Conservation (phyloP, 2,797 vertebrate species). For the Petrocephalus schoutedeni region DNA sequence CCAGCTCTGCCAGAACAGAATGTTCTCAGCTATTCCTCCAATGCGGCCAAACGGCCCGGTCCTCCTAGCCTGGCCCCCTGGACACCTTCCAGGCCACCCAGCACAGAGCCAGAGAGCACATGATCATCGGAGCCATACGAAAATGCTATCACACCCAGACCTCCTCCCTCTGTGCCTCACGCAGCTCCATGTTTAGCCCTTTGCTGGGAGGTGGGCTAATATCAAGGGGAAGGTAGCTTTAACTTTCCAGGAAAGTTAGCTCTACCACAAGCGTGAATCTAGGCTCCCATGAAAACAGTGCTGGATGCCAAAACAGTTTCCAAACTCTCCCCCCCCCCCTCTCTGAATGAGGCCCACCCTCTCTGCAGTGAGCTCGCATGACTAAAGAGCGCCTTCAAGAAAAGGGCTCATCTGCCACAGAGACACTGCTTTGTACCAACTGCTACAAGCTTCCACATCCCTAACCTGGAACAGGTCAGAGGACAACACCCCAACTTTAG, state of each 20-base stretch:
- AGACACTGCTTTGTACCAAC: neutral
- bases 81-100: neutral
- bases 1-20: slow-evolving; percentile 47
- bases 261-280: neutral
- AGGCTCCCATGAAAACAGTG: neutral
- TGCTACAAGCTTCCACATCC: neutral
- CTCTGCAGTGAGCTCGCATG: neutral
- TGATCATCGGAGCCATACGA: neutral
- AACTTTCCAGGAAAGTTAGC: neutral
- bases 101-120: neutral
- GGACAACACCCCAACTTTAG: neutral
- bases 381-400: neutral
- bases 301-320: neutral
- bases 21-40: slow-evolving; percentile 55
- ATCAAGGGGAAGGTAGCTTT: neutral
- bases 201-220: neutral
- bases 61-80: slow-evolving; percentile 4
- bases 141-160: neutral
- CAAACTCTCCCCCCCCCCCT: neutral
- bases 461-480: neutral
- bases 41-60: slow-evolving; percentile 15
- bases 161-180: neutral
- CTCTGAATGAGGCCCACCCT: neutral
- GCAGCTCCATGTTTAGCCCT: neutral
- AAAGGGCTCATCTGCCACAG: neutral